phyloP scores from a whole-genome alignment of 2,113 vertebrate species.

The Heptranchias perlo region DNA sequence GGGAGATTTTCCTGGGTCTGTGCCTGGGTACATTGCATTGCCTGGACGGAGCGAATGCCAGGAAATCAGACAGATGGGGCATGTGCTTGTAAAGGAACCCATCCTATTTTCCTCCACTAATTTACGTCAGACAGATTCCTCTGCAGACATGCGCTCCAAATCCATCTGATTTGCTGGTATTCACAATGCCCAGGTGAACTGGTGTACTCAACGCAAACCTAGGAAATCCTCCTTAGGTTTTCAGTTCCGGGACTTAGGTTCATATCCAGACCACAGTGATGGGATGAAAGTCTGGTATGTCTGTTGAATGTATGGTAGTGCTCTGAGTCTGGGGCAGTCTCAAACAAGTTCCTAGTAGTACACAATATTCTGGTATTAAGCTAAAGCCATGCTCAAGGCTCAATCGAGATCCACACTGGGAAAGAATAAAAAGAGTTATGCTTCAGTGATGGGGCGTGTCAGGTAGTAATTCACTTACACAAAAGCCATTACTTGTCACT shows the following conservation, averaged over 20 bases:
- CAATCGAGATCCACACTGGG: not conserved
- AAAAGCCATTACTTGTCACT: slow-evolving; percentile 20
- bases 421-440: slow-evolving; percentile 11
- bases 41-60: not conserved
- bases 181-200: not conserved
- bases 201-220: not conserved
- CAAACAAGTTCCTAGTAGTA: not conserved
- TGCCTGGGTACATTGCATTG: not conserved
- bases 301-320: not conserved
- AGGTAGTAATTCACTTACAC: not conserved
- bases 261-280: not conserved
- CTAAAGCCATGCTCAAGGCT: not conserved
- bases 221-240: not conserved
- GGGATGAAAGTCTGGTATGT: not conserved
- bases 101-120: too few species aligned
- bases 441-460: slow-evolving; percentile 15
- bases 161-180: not conserved
- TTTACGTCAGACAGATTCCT: not conserved
- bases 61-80: not conserved
- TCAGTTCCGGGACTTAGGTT: not conserved
- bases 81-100: not conserved
- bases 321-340: not conserved
- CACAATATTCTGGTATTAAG: not conserved
- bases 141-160: not conserved
- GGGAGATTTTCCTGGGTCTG: not conserved